Evolutionary conservation across 1,140 invertebrate genomes (phyloP).

Genomic region (Ridgeia piscesae): DNA sequence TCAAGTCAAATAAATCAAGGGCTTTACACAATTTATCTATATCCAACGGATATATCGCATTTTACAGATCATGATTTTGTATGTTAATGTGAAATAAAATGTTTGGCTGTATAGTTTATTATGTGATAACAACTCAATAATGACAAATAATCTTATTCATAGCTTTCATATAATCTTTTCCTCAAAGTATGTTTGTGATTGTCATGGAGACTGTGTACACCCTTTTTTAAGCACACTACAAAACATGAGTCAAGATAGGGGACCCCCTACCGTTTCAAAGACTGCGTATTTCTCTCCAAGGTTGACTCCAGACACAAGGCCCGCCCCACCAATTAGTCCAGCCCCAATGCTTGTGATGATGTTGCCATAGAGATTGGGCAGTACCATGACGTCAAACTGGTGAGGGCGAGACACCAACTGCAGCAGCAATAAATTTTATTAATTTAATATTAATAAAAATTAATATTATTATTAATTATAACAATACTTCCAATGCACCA

Average conservation of each 20-base stretch:
- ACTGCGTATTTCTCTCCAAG: slow-evolving; percentile 90
- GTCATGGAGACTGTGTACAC: too few species aligned
- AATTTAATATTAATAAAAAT: too few species aligned
- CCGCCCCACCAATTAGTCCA: slow-evolving; percentile 95
- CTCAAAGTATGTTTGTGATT: neutral
- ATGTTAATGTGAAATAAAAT: too few species aligned
- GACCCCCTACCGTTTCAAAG: slow-evolving; percentile 77
- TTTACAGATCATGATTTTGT: too few species aligned
- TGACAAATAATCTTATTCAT: too few species aligned
- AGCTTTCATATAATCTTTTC: too few species aligned
- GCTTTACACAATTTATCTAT: slow-evolving; percentile 6
- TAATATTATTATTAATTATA: too few species aligned
- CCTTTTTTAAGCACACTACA: neutral
- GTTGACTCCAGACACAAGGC: slow-evolving; percentile 92
- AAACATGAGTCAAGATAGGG: neutral
- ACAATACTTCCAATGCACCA: too few species aligned
- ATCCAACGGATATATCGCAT: neutral
- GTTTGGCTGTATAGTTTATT: too few species aligned
- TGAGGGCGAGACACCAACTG: slow-evolving; percentile 89
- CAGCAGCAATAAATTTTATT: neutral
- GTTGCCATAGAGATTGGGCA: slow-evolving; percentile 97
- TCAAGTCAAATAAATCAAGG: too few species aligned
- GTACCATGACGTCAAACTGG: slow-evolving; percentile 98
- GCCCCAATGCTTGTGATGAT: slow-evolving; percentile 97
- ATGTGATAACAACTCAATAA: too few species aligned